Evolutionary conservation across 2,113 vertebrate species (phyloP), one percentile per base, ranked within the genome.

Genomic region (Alces alces): DNA sequence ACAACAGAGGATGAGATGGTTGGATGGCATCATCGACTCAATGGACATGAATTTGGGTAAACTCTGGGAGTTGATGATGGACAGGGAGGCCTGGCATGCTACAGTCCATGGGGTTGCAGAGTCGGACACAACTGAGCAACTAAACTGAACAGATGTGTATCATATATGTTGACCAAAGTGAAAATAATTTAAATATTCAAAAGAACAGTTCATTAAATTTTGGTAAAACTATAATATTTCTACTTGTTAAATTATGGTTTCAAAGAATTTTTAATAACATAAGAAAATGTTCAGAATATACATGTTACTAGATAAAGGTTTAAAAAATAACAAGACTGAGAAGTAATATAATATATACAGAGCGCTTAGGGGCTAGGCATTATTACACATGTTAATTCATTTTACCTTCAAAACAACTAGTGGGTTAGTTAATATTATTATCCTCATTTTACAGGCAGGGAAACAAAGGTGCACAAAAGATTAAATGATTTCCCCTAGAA

Each of bases 181-280:
- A 66, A 88, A 91, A 66, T 79, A 60, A 80, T 33, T 58, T 86
- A 93, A 96, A 90, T 54, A 88, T 64, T 25, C 80, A 96, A 86
- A 83, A 82, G 36, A 28, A 92, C 21, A 25, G 25, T 82, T 86
- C 86, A 76, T 64, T 90, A 21, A 82, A 54, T 78, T 96, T 60
- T 80, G 25, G 9, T 64, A 66, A 66, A 92, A 83, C n/a, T 76
- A 58, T 58, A 92, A 60, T 79, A 84, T 43, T 66, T 87, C 15
- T 47, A 87, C 82, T 23, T 86, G 76, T 66, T 84, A 87, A 85
- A 57, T 52, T 89, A 93, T 21, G 12, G 5, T 95, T 94, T 93
- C 47, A 76, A 57, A 87, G 36, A 52, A 90, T n/a, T 88, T 61
- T 50, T 54, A 91, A 23, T 79, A 30, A 79, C 19, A 87, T 21